Base-by-base conservation (phyloP, 1,140 invertebrate genomes). In the Thaumetopoea pityocampa region DNA sequence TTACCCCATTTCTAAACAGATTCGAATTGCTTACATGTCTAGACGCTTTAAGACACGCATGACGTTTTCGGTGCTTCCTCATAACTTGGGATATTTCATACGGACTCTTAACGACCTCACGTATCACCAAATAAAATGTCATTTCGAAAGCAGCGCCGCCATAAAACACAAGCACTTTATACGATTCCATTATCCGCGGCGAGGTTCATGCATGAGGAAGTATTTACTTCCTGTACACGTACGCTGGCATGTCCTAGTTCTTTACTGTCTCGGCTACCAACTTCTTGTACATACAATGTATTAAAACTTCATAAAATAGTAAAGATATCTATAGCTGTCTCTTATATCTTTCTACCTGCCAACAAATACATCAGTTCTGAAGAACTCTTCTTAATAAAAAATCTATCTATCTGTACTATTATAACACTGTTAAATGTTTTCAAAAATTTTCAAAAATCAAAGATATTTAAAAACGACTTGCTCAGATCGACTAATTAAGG, bases 201-300 rank as follows among this genome's bases (percentile, higher is more conserved):
- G 36, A 38, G 19, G 28, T 38, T 38, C 36, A 38, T 38, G 36
- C 36, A 38, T 38, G 34, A 24, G n/a, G 34, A 36, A 36, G 34
- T 36, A 23, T 36, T 36, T 36, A 36, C 27, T 26, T 36, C 27
- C 34, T 5, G 10, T 35, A 24, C 22, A 36, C 34, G 23, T 18
- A 27, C 20, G 12, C 16, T n/a, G 8, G 22, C 34, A 16, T 12
- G 14, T 24, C 12, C 2, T n/a, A n/a, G n/a, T n/a, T n/a, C n/a
- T n/a, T n/a, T n/a, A n/a, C n/a, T n/a, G n/a, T n/a, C n/a, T n/a
- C n/a, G n/a, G n/a, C n/a, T 4, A 1, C 22, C 34, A 15, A 35
- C 22, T 15, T 23, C 33, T 9, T 12, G 23, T 18, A 26, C 14
- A 12, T 26, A 36, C 18, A 27, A 17, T 26, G 2, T 12, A 36